Conservation (phyloP, 2,113 vertebrate genomes). For the Sinocyclocheilus anophthalmus region DNA sequence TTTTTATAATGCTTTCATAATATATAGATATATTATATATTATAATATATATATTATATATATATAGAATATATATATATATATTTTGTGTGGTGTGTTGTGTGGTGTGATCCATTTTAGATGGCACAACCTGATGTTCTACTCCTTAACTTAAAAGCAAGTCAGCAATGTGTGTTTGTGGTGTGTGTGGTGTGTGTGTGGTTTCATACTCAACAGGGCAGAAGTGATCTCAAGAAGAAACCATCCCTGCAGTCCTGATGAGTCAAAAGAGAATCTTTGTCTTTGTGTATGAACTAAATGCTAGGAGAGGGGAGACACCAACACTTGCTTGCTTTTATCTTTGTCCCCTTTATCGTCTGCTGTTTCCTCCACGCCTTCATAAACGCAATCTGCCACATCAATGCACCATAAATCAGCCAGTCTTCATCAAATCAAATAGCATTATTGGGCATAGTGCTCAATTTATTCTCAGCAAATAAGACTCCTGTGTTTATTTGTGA, state of each 20-base stretch:
- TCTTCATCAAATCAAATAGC: slow-evolving; percentile 38
- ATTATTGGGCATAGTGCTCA: slow-evolving; percentile 25
- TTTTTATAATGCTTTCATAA: too few species aligned
- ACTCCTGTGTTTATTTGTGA: slow-evolving; percentile 13
- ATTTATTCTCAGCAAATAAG: not conserved
- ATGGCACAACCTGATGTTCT: too few species aligned
- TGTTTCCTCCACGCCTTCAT: not conserved
- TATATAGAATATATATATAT: too few species aligned
- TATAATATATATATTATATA: too few species aligned
- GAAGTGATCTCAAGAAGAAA: slow-evolving; percentile 7
- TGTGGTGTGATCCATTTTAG: too few species aligned
- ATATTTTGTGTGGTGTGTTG: too few species aligned
- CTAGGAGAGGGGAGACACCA: slow-evolving; percentile 20
- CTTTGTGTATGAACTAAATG: slow-evolving; percentile 23
- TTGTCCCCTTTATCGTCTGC: not conserved
- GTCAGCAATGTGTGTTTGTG: not conserved
- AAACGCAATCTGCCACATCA: slow-evolving; percentile 34
- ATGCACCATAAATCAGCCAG: slow-evolving; percentile 12
- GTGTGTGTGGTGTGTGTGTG: not conserved
- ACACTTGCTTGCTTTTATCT: slow-evolving; percentile 43
- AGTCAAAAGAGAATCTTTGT: slow-evolving; percentile 37
- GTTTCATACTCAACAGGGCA: not conserved
- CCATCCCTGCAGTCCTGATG: slow-evolving; percentile 7
- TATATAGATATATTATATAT: too few species aligned
- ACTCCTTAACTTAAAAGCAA: not conserved